Evolutionary conservation across 2,797 vertebrate species (phyloP).

Genomic region (Acestrorhynchus altus): DNA sequence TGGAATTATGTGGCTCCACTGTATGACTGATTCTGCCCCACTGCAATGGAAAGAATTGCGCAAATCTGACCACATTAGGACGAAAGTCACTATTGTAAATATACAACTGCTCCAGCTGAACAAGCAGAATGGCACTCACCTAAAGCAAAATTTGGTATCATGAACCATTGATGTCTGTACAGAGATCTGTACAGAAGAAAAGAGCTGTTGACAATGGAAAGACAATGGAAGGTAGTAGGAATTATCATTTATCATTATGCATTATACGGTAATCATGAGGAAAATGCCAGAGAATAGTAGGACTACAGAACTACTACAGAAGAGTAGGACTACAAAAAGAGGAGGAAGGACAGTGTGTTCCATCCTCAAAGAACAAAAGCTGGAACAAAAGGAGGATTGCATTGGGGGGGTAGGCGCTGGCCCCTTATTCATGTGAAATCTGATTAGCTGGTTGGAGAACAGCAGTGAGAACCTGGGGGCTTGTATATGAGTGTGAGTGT

Average conservation of each 20-base stretch:
- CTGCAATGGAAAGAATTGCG: conserved; percentile 14
- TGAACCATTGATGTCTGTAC: background rate
- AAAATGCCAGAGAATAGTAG: background rate
- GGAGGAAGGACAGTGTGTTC: conserved; percentile 48
- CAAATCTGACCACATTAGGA: conserved; percentile 23
- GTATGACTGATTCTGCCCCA: background rate
- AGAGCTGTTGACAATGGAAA: background rate
- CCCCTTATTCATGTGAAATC: conserved; percentile 64
- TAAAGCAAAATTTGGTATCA: background rate
- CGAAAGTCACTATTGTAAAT: background rate
- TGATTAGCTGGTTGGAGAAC: conserved; percentile 59
- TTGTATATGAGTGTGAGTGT: conserved; percentile 6
- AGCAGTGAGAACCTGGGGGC: conserved; percentile 16
- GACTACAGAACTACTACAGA: background rate
- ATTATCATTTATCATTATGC: background rate
- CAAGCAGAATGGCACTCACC: background rate
- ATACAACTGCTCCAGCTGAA: background rate
- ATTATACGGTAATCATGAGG: background rate
- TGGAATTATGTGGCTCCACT: background rate
- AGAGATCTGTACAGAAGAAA: background rate
- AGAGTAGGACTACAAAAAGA: background rate
- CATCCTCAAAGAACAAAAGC: conserved; percentile 46
- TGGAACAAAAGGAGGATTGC: conserved; percentile 34
- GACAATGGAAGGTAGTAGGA: background rate
- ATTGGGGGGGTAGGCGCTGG: conserved; percentile 60